Evolutionary conservation across 2,888 invertebrate species (phyloP).

Genomic region (Crioceris asparagi): DNA sequence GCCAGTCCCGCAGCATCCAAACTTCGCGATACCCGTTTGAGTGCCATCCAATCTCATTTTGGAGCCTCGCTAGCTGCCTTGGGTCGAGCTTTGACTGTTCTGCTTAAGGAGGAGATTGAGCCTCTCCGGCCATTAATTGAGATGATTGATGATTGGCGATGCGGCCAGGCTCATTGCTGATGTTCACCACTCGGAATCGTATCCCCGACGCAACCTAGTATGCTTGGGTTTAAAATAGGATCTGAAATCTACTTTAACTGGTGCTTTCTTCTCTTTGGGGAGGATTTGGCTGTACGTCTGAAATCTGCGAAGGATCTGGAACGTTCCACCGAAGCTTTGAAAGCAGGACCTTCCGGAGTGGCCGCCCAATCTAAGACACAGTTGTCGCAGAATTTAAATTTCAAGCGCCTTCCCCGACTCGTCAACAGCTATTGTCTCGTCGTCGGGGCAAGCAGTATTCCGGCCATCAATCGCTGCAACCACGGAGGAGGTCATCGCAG

Average conservation of each 20-base stretch:
- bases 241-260: constrained; percentile 7
- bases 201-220: constrained; percentile 7
- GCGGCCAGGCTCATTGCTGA: constrained; percentile 9
- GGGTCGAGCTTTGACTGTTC: constrained; percentile 7
- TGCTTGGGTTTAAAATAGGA: constrained; percentile 7
- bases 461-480: background rate
- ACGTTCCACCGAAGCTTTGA: constrained; percentile 5
- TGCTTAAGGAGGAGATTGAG: constrained; percentile 8
- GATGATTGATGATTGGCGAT: constrained; percentile 9
- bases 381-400: too few species aligned
- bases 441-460: too few species aligned
- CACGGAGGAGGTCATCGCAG: constrained; percentile 6
- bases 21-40: constrained; percentile 6
- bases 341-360: constrained; percentile 1
- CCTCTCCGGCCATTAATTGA: constrained; percentile 1
- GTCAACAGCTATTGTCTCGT: too few species aligned
- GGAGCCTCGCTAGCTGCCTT: constrained; percentile 10
- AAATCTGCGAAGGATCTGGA: constrained; percentile 8
- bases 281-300: constrained; percentile 7
- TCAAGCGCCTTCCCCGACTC: constrained; percentile 1
- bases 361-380: too few species aligned
- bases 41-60: constrained; percentile 8
- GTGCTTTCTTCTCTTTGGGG: constrained; percentile 8
- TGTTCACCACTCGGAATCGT: constrained; percentile 9
- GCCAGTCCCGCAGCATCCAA: constrained; percentile 5